Base-by-base conservation (phyloP, 1,140 invertebrate species). In the honey bee (Apis mellifera) region DNA sequence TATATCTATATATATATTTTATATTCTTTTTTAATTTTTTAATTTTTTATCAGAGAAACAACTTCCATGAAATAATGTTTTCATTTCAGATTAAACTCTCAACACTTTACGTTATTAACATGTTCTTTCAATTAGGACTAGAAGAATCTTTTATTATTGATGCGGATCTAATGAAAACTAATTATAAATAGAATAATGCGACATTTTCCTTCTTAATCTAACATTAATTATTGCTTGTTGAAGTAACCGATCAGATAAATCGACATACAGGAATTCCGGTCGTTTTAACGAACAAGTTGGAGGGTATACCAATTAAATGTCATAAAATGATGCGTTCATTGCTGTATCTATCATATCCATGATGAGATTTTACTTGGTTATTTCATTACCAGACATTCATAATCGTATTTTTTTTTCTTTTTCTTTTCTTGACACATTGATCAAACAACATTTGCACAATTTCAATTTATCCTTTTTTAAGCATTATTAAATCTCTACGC, bases 251-350 rank as follows among this genome's bases (percentile, higher is more conserved):
- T 84, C 78, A 72, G 69, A 78, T 71, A 85, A 80, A 90, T 90
- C 90, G 83, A 64, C 74, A 85, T 13, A 70, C 84, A 79, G 79
- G 83, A 84, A 76, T 73, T 82, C 65, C 83, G 84, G 86, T 90
- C 86, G 79, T 71, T 86, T 86, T 83, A 86, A 87, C 85, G 74
- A 84, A 65, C 75, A 42, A 74, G 57, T 69, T 79, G 75, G 83
- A 78, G 79, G 84, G 78, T 82, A 71, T 79, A 89, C 84, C 85
- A 85, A 90, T 88, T 87, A 88, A 80, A 85, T 76, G 55, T 73
- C 42, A 60, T 73, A n/a, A 23, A 80, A 73, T 26, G 77, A 73
- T 52, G 48, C 32, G 54, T 68, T 78, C 42, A 13, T 23, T 79
- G 19, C 15, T n/a, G 5, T 19, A 65, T 7, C n/a, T 32, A 50